Percentiles rank a stretch among this genome's conserved stretches.
Evolutionary conservation across 2,113 vertebrate species (phyloP).

Genomic region (Struthidea cinerea): DNA sequence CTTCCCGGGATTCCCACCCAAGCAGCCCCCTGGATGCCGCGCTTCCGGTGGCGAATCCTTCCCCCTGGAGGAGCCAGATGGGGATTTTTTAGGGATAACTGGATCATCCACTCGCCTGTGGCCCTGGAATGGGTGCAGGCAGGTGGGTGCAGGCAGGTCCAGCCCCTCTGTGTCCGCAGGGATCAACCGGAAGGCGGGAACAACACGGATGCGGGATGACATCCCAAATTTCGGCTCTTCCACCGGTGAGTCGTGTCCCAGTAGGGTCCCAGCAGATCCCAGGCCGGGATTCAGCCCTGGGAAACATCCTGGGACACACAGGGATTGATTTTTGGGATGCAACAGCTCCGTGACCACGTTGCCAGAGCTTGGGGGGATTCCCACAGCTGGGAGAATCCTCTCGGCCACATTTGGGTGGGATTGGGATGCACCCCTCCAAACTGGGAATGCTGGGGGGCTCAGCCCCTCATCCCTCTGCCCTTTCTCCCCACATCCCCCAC

Average conservation of each 20-base stretch:
- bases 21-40: neutral
- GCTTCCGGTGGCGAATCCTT: neutral
- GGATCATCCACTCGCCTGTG: neutral
- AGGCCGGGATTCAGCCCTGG: fast-evolving
- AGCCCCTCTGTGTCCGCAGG: neutral
- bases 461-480: neutral
- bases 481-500: neutral
- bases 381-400: neutral
- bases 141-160: neutral
- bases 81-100: neutral
- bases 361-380: no score
- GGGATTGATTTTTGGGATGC: neutral
- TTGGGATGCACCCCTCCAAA: neutral
- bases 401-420: neutral
- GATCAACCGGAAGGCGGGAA: fast-evolving
- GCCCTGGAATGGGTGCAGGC: neutral
- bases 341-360: fast-evolving
- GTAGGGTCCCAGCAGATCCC: fast-evolving
- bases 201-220: fast-evolving
- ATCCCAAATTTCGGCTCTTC: neutral
- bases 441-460: neutral
- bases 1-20: neutral
- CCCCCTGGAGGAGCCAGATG: fast-evolving
- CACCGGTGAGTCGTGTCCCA: fast-evolving
- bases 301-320: neutral